Base-by-base conservation (phyloP, 2,797 vertebrate genomes). In the Octomys mimax region DNA sequence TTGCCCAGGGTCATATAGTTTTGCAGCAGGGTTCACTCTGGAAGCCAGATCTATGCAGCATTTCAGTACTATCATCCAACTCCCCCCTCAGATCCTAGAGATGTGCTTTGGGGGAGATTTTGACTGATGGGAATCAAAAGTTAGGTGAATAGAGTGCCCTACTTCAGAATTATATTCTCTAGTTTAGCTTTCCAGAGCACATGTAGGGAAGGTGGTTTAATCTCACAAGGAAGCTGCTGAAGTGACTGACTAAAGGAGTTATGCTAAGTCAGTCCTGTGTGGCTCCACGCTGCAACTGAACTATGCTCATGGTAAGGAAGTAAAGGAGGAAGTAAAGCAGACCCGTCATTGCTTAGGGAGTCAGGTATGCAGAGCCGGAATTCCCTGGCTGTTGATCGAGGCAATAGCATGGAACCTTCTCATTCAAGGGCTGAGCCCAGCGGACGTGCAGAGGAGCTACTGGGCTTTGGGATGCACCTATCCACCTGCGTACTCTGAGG, bases 291-390 rank as follows among this genome's bases (percentile, higher is more conserved):
- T 78, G 94, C 93, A 94, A 92, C 95, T 68, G 42, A 77, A 22
- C 83, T 71, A 16, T 11, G 6, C 52, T 80, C 73, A 26, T 42
- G 39, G 52, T 83, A 66, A 96, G 96, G 94, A 94, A 92, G 42
- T 75, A 64, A 46, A 95, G 64, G 49, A 96, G 96, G 96, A 90
- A 93, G 94, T 70, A 42, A 75, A 95, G 91, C 39, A 61, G 70
- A 92, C 39, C 86, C 71, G 13, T 77, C 86, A 57, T 18, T 61
- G 52, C 49, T 52, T 77, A 81, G 84, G 86, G 42, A 95, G 81
- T 52, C 92, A 94, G 79, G 85, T 66, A 68, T 84, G 62, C 8
- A 0, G 11, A 92, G 18, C 54, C n/a, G 36, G 87, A 80, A 59
- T 92, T 94, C 73, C 52, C 13, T 52, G 33, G 31, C 70, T 64